These are phyloP conservation scores for Ctenoplectra terminalis DNA, from an alignment of 1,140 invertebrate species.

Conservation along the genomic window DNA sequence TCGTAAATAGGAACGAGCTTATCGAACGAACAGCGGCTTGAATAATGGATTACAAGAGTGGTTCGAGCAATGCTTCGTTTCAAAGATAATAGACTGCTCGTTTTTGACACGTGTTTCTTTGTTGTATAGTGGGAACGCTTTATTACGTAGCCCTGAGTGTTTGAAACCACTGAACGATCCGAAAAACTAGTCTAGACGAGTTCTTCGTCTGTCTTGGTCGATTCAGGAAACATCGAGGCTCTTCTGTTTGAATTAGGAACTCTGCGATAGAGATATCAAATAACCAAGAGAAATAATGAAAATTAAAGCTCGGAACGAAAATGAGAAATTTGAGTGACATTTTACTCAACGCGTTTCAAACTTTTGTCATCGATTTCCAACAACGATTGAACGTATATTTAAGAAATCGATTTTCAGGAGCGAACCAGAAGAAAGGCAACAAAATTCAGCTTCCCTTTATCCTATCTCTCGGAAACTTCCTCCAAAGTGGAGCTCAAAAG, in stretches of 20 bases:
- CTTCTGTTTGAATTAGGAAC: not conserved
- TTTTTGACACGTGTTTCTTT: constrained; percentile 4
- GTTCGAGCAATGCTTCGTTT: not conserved
- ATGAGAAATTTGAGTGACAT: no score
- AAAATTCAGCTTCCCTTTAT: no score
- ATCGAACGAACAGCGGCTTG: not conserved
- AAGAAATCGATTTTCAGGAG: no score
- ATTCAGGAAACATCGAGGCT: not conserved
- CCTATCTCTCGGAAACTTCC: no score
- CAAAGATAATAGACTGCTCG: no score
- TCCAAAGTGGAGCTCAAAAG: no score
- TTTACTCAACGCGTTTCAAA: no score
- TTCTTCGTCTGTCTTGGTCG: not conserved
- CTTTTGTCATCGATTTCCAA: no score
- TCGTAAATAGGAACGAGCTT: not conserved
- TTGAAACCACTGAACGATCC: not conserved
- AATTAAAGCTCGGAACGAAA: not conserved
- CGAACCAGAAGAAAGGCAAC: no score
- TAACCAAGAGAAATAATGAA: not conserved
- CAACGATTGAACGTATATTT: no score
- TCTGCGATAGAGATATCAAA: not conserved
- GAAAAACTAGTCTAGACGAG: constrained; percentile 11
- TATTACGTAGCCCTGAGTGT: not conserved
- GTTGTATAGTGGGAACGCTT: not conserved
- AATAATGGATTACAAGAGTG: not conserved